Base-by-base conservation (phyloP, 2,797 vertebrate species). In the Anabas testudineus region DNA sequence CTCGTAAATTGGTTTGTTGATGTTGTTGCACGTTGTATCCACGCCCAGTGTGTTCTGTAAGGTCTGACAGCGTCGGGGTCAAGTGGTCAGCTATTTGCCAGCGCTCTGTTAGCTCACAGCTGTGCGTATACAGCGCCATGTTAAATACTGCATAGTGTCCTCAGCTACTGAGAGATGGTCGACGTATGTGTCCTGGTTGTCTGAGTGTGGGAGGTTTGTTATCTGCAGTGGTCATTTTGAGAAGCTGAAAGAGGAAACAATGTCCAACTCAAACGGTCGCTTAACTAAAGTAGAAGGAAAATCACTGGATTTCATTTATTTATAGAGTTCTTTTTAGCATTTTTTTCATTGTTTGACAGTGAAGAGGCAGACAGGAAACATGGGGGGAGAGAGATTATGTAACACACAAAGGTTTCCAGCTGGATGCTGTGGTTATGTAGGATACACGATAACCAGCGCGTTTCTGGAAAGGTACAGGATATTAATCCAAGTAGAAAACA, bases 141-240 rank as follows among this genome's bases (percentile, higher is more conserved):
- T 91, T 88, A 91, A 91, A 92, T 91, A 89, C 90, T 90, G 72
- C 91, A 88, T 81, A 71, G 81, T 75, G 69, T 86, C 85, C 82
- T 85, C 71, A 87, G 73, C 67, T 73, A 46, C 81, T 73, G 69
- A 75, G 52, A 26, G 69, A 73, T 72, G 78, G 69, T 55, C 37
- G 6, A 79, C 68, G 72, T 69, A 83, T 62, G 64, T 71, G 76
- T 30, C 19, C 39, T 63, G 30, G 18, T 16, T 26, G 24, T 26
- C 52, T 42, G 42, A 60, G 34, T 61, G 34, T 42, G 52, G 39
- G 41, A 51, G 36, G 12, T 30, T 62, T 52, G 58, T 14, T 58
- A 42, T 9, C 60, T 64, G 30, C 21, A 2, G n/a, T 28, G 15
- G 22, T 10, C 28, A 7, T 36, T 66, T 65, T 59, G 47, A 18